Evolutionary conservation across 2,888 invertebrate genomes (phyloP), one percentile per base, ranked within the genome.

Genomic region (Pardosa pseudoannulata): DNA sequence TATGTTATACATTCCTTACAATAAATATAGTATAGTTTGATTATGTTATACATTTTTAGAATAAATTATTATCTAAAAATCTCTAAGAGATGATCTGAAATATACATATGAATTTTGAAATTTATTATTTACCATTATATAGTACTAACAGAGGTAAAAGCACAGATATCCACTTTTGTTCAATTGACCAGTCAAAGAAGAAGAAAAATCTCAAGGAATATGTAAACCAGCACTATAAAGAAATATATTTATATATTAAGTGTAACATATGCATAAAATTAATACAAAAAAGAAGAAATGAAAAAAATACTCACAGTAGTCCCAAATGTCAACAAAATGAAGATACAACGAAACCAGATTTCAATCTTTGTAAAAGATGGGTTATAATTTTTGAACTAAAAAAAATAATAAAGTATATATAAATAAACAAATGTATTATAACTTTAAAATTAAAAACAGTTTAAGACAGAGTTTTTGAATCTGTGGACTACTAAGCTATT

Each of bases 321-420:
- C 83, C 95, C 92, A 91, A 98, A 98, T 0, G 97, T 95, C 56
- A 96, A 94, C 62, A 97, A 92, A 73, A 98, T 93, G 92, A 98
- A 98, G 90, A 98, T 96, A 91, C 98, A 96, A 89, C 98, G 93
- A 91, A 98, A 97, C 97, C 98, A 98, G 88, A 98, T 97, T 93
- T 98, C 98, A 91, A 98, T 95, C 93, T 98, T 97, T 36, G 98
- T 98, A 91, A 98, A 99, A 11, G 96, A 96, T 68, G 98, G 96
- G 92, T 97, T 98, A 92, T 98, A 98, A 1, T 96, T 97, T 92
- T 97, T 97, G 91, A 98, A 97, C 98, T 98, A 93, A 85, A 94
- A 94, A 75, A 89, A 87, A 16, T n/a, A n/a, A n/a, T n/a, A n/a
- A n/a, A n/a, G n/a, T n/a, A n/a, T n/a, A n/a, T n/a, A n/a, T n/a